phyloP scores from a whole-genome alignment of 1,140 invertebrate genomes.

The Formica exsecta region DNA sequence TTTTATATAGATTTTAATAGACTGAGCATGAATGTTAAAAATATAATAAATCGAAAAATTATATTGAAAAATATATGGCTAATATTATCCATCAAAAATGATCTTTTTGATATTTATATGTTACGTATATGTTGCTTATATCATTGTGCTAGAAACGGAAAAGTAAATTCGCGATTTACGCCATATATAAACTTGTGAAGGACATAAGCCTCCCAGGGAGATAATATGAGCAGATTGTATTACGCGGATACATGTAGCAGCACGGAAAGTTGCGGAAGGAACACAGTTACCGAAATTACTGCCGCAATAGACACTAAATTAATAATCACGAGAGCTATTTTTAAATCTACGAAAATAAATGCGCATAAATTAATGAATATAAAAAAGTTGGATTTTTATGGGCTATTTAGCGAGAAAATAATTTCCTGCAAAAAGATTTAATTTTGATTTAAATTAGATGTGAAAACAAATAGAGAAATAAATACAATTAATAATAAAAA shows the following conservation, averaged over 20 bases:
- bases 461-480: not conserved
- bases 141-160: not conserved
- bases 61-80: slow-evolving; percentile 5
- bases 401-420: not conserved
- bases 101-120: not conserved
- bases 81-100: not conserved
- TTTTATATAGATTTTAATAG: not conserved
- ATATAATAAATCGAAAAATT: slow-evolving; percentile 2
- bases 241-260: not conserved
- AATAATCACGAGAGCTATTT: not conserved
- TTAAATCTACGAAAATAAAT: not conserved
- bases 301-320: slow-evolving; percentile 17
- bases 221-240: not conserved
- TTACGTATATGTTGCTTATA: not conserved
- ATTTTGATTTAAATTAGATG: not conserved
- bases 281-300: not conserved
- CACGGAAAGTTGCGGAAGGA: not conserved
- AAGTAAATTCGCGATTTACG: not conserved
- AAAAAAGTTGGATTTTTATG: not conserved
- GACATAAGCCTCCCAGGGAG: not conserved
- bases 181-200: not conserved
- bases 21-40: slow-evolving; percentile 25
- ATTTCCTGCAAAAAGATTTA: not conserved
- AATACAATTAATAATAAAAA: not conserved
- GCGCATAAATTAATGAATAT: not conserved